Percentiles rank a stretch among this genome's conserved stretches.
Conservation (phyloP, 2,113 vertebrate species). For the Caranx melampygus region DNA sequence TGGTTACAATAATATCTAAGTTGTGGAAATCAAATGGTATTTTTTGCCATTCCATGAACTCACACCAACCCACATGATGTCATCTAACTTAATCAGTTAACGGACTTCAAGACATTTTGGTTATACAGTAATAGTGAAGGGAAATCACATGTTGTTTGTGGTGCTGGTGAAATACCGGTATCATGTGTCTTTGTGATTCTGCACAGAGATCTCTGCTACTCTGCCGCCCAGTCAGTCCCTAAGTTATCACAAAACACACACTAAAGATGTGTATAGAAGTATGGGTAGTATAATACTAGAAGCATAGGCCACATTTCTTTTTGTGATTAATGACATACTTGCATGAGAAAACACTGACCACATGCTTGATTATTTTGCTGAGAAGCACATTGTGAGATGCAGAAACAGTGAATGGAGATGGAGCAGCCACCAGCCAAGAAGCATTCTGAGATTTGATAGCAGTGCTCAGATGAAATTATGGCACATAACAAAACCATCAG, state of each 20-base stretch:
- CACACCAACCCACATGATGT: too few species aligned
- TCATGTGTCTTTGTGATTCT: neutral
- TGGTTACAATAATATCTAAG: too few species aligned
- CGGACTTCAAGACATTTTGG: neutral
- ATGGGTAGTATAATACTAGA: constrained; percentile 3
- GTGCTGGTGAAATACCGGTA: neutral
- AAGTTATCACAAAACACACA: constrained; percentile 11
- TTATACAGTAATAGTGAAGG: neutral
- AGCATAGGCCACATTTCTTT: neutral
- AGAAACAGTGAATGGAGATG: neutral
- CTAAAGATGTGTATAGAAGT: constrained; percentile 51
- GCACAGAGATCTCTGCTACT: neutral
- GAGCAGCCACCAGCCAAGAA: neutral
- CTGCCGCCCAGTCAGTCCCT: neutral
- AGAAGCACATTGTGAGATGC: neutral
- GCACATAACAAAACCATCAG: constrained; percentile 6
- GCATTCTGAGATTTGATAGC: neutral
- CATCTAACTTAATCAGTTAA: too few species aligned
- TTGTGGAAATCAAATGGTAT: too few species aligned
- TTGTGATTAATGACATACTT: constrained; percentile 20
- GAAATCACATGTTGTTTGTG: neutral
- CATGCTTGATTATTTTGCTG: constrained; percentile 13
- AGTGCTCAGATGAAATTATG: neutral
- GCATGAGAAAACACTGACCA: constrained; percentile 15
- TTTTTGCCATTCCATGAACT: too few species aligned